These are phyloP conservation scores for Therioaphis trifolii DNA, from an alignment of 2,888 invertebrate species.

Conservation along the genomic window DNA sequence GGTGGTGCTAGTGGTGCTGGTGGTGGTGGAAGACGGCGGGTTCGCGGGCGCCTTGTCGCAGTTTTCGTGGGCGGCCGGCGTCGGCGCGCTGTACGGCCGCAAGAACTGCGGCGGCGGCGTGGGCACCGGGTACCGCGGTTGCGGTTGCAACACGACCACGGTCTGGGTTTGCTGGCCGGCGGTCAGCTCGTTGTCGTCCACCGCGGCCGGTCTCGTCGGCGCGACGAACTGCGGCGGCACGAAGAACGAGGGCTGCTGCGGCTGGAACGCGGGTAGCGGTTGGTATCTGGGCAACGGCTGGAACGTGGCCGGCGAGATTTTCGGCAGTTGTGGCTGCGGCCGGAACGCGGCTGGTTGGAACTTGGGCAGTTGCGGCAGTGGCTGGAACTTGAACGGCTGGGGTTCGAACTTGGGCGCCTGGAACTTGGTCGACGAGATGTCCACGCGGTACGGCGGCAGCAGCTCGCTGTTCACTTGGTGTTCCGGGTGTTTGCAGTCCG, in stretches of 20 bases:
- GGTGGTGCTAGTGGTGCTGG: conserved; percentile 18
- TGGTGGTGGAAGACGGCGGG: neutral
- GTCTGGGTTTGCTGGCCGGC: too few relatives aligned
- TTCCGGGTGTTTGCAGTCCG: conserved; percentile 3
- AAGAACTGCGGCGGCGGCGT: too few relatives aligned
- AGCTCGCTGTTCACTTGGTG: neutral
- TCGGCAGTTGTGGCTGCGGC: too few relatives aligned
- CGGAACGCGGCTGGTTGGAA: neutral
- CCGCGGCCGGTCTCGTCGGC: too few relatives aligned
- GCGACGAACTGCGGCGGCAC: too few relatives aligned
- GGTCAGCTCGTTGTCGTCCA: too few relatives aligned
- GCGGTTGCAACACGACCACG: too few relatives aligned
- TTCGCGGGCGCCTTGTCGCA: conserved; percentile 35
- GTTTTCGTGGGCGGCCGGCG: neutral
- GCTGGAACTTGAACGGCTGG: neutral
- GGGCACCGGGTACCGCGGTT: too few relatives aligned
- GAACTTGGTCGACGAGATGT: neutral
- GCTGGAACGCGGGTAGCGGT: neutral
- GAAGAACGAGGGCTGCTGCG: neutral
- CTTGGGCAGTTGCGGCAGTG: neutral
- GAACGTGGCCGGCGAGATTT: too few relatives aligned
- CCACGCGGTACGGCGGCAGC: neutral
- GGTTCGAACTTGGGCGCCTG: neutral
- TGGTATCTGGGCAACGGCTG: too few relatives aligned
- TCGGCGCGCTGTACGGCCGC: conserved; percentile 3